Evolutionary conservation across 2,888 invertebrate species (phyloP), one percentile per base, ranked within the genome.

Genomic region (Thera obeliscata): DNA sequence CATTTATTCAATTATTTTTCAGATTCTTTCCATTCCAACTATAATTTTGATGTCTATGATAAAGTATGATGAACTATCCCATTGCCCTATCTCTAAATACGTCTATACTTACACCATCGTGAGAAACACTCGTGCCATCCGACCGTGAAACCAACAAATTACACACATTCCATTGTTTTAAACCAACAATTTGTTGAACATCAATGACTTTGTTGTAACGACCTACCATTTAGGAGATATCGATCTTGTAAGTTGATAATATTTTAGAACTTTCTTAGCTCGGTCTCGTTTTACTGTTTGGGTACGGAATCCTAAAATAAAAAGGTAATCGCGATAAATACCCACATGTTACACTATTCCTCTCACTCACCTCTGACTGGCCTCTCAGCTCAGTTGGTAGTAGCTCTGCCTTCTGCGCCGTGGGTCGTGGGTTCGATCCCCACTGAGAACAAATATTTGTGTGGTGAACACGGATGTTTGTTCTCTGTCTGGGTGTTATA

Each of bases 61-160:
- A 54, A 36, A 54, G 11, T 49, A 52, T 50, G 46, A 64, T 55
- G 64, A 64, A 38, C 12, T 52, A 49, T 36, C 9, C 55, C 43
- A 55, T 50, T 9, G 56, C 46, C 57, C 61, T 48, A 65, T 56
- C 43, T 50, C 55, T 36, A 67, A 67, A 62, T 58, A 61, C 58
- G 41, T 43, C 46, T 50, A 33, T 57, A 56, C 55, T 56, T 46
- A 64, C 60, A 62, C 63, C 63, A 48, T 48, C 69, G 69, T 69
- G 69, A 49, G 69, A 69, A 66, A 3, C 38, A 61, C 33, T 62
- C 46, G 43, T 46, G 49, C 52, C 56, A 49, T 8, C 60, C 63
- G 46, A 64, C 36, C 69, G 66, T 60, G 69, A 60, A 58, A 68
- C 63, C 72, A 61, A 71, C 72, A 71, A 71, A 72, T 71, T 72